Base-by-base conservation (phyloP, 1,140 invertebrate species). In the Chymomyza costata region DNA sequence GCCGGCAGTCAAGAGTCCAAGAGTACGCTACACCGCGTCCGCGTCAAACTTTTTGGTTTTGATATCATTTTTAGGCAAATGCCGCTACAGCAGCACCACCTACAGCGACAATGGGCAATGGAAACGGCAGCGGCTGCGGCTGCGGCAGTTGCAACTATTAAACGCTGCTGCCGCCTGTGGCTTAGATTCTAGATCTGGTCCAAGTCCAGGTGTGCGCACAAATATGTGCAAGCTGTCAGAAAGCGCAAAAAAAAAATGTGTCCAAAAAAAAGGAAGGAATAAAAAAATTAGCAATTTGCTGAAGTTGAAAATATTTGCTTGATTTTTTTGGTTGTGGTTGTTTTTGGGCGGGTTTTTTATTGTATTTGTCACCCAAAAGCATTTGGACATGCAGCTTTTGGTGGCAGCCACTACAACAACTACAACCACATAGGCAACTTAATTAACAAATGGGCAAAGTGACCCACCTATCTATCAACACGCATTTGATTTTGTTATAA, bases 121-220 rank as follows among this genome's bases (percentile, higher is more conserved):
- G 17, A 17, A 11, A 19, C 28, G 16, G 14, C 37, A 14, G 6
- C 25, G 7, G 31, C 5, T 13, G 34, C 13, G 31, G 6, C 41
- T 38, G 34, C 14, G 7, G 37, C 37, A 48, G 52, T 31, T 59
- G 56, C 38, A 37, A 39, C 58, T 60, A 44, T 25, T 25, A 8
- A 3, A 5, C 8, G 21, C 21, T 8, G 8, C 21, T 3, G 21
- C 21, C 21, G 21, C 32, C 8, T 13, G 32, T 14, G 32, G 59
- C 73, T 34, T 65, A 73, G 64, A 73, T 68, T 78, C 64, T 81
- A 80, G 71, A 78, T 81, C 67, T 54, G 51, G 52, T 31, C 35
- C 54, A 44, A 39, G 47, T 80, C 71, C 71, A 74, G 69, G 69
- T 74, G 69, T 74, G 69, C 68, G 51, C 11, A 57, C 52, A 78